Conservation (phyloP, 1,140 invertebrate genomes). For the Whitmania pigra region DNA sequence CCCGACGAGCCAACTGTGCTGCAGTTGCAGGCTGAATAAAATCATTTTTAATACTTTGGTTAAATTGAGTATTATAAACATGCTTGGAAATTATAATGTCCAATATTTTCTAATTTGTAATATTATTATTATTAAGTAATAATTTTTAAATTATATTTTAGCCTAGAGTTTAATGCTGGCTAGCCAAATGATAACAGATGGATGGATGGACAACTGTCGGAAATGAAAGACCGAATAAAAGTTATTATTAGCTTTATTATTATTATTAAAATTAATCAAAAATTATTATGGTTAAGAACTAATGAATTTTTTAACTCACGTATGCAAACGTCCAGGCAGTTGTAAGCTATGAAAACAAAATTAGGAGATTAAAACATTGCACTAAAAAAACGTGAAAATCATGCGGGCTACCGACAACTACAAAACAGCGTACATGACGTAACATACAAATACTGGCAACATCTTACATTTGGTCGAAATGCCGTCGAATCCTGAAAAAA, state of each 20-base stretch:
- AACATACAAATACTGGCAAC: not conserved
- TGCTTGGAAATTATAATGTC: too few relatives aligned
- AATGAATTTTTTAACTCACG: conserved; percentile 16
- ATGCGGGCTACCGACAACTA: not conserved
- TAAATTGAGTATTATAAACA: too few relatives aligned
- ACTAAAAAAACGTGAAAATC: not conserved
- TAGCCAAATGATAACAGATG: too few relatives aligned
- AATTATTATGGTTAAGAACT: not conserved
- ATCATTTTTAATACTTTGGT: not conserved
- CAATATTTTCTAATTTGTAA: not conserved
- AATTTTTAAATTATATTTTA: not conserved
- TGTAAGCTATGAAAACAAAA: conserved; percentile 19
- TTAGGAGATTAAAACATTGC: not conserved
- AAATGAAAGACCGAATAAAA: not conserved
- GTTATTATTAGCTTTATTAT: not conserved
- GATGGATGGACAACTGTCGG: too few relatives aligned
- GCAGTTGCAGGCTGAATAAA: conserved; percentile 24
- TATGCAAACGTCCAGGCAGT: conserved; percentile 19
- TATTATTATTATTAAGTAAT: not conserved
- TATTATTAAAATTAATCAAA: too few relatives aligned
- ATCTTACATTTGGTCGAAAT: not conserved
- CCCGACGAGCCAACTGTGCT: not conserved
- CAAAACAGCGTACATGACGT: not conserved
- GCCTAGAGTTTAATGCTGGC: not conserved
- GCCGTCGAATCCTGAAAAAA: conserved; percentile 5